These are phyloP conservation scores for Pasiphila rectangulata DNA, from an alignment of 2,888 invertebrate species.

Conservation along the genomic window DNA sequence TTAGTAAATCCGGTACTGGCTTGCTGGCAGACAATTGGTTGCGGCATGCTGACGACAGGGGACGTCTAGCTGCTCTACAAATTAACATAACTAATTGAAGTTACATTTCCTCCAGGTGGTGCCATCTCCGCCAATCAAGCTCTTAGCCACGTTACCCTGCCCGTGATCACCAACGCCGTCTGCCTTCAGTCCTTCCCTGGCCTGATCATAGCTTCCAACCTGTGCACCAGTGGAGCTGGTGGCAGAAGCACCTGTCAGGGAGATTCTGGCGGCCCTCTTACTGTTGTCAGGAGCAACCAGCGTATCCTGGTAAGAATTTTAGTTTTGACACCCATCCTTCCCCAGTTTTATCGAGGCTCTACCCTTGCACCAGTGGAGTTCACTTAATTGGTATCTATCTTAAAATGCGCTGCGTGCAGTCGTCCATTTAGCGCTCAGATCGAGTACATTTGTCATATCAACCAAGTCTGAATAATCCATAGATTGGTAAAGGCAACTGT, in stretches of 20 bases:
- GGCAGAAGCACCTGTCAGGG: slow-evolving; percentile 44
- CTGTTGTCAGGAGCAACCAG: slow-evolving; percentile 24
- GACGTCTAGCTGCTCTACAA: too few relatives aligned
- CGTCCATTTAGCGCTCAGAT: too few relatives aligned
- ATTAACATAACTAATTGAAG: background rate
- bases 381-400: too few relatives aligned
- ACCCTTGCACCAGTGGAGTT: too few relatives aligned
- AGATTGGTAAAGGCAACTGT: too few relatives aligned
- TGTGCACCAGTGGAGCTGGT: slow-evolving; percentile 45
- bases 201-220: slow-evolving; percentile 43
- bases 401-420: too few relatives aligned
- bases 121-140: slow-evolving; percentile 34
- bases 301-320: slow-evolving; percentile 18
- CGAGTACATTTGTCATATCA: too few relatives aligned
- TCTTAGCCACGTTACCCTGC: slow-evolving; percentile 42
- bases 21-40: too few relatives aligned
- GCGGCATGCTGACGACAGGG: too few relatives aligned
- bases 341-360: background rate
- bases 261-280: slow-evolving; percentile 56
- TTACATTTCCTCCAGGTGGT: slow-evolving; percentile 28
- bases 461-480: too few relatives aligned
- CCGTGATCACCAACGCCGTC: slow-evolving; percentile 45
- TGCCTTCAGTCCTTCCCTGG: slow-evolving; percentile 45
- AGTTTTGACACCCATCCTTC: too few relatives aligned
- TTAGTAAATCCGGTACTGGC: too few relatives aligned